Evolutionary conservation across 2,797 vertebrate species (phyloP), one percentile per base, ranked within the genome.

Genomic region (Rhincodon typus): DNA sequence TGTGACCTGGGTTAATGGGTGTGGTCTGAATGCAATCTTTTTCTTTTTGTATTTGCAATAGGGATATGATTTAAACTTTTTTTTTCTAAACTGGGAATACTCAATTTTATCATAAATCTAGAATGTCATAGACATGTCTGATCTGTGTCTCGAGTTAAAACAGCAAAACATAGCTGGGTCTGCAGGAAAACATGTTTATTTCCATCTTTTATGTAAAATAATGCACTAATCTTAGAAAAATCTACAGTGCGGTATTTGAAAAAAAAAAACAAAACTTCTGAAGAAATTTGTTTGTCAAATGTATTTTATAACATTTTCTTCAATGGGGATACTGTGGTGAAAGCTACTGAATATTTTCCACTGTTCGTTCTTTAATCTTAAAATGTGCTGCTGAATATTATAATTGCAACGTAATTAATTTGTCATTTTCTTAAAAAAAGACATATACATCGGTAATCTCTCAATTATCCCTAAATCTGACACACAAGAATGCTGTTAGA

Each of bases 341-440:
- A 93, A 93, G 62, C 21, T 25, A 62, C 38, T 46, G 82, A 46
- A 84, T 84, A 38, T 91, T 88, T 50, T 62, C n/a, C n/a, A 69
- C 19, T 67, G n/a, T 91, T 21, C 5, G n/a, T 90, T 34, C 53
- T 57, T 66, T 69, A 42, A 93, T 93, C 69, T 38, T 69, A n/a
- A 93, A 93, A 93, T 69, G 23, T 69, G 90, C 90, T 93, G 90
- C 90, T 93, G 90, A 69, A 93, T 93, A 93, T 93, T 93, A 69
- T 93, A 93, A 93, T 69, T 69, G 90, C 62, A 93, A 66, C 34
- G 46, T 50, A 50, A 50, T 69, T 93, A n/a, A 13, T 91, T 69
- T 93, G 90, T 93, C 34, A 93, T 42, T 27, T 90, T 93, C 12
- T n/a, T 10, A 50, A 50, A 93, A 21, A 90, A n/a, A 38, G 67